These are phyloP conservation scores for Patagioenas fasciata DNA, from an alignment of 2,113 vertebrate genomes.

Conservation along the genomic window DNA sequence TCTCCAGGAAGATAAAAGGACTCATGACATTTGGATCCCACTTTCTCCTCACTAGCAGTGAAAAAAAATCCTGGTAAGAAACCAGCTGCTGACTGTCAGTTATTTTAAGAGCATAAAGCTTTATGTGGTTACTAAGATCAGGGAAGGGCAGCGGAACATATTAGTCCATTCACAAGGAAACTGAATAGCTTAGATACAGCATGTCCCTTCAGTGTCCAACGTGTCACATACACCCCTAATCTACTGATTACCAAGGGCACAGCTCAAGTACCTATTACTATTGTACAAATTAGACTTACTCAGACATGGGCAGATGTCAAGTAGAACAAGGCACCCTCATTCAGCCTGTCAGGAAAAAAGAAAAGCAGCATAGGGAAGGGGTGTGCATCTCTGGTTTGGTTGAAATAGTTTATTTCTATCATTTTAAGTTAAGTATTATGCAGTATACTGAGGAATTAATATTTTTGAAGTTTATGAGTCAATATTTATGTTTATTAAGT, in stretches of 20 bases:
- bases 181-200: not conserved
- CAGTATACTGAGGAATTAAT: not conserved
- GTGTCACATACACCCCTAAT: not conserved
- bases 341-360: not conserved
- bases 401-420: not conserved
- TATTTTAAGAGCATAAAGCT: constrained; percentile 1
- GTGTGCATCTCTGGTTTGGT: not conserved
- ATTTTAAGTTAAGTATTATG: not conserved
- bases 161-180: not conserved
- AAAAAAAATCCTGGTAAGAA: not conserved
- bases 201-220: not conserved
- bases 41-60: not conserved
- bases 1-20: not conserved
- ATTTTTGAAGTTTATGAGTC: not conserved
- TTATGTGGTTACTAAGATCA: not conserved
- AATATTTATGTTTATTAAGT: not conserved
- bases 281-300: not conserved
- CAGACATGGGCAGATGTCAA: not conserved
- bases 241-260: not conserved
- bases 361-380: not conserved
- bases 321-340: not conserved
- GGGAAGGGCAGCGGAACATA: not conserved
- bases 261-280: not conserved
- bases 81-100: constrained; percentile 3
- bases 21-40: not conserved